Conservation (phyloP, 2,113 vertebrate genomes). For the Triplophysa siluroides region DNA sequence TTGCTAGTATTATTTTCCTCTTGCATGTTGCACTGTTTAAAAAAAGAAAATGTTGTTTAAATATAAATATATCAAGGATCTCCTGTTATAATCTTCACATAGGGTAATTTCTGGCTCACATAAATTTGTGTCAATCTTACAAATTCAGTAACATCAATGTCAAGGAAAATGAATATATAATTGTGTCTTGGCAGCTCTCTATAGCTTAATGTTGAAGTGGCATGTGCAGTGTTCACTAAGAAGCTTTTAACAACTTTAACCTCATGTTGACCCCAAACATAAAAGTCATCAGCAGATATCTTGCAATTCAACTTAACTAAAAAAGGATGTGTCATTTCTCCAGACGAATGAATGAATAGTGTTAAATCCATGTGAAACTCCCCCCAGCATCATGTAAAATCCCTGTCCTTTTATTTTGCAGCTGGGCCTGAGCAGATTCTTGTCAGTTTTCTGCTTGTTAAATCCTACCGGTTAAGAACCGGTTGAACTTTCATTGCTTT, state of each 20-base stretch:
- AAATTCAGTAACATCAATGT: constrained; percentile 45
- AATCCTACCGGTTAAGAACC: constrained; percentile 15
- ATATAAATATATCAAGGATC: background rate
- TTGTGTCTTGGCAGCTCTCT: constrained; percentile 41
- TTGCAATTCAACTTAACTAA: background rate
- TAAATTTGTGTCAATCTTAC: background rate
- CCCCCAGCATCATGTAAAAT: background rate
- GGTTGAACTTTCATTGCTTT: constrained; percentile 6
- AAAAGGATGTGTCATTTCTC: constrained; percentile 1
- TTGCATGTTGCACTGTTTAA: background rate
- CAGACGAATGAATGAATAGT: background rate
- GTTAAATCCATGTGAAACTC: background rate
- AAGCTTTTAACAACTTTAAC: constrained; percentile 27
- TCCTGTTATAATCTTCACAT: background rate
- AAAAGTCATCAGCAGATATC: background rate
- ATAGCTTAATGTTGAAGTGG: constrained; percentile 25
- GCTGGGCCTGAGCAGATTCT: constrained; percentile 23
- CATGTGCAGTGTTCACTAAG: constrained; percentile 32
- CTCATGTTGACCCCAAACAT: constrained; percentile 8
- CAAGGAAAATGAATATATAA: constrained; percentile 45
- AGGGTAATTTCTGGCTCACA: background rate
- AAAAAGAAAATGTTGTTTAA: background rate
- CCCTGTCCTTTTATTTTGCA: constrained; percentile 29
- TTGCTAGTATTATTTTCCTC: background rate
- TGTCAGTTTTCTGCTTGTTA: constrained; percentile 24